Conservation (phyloP, 1,140 invertebrate genomes). For the Caenorhabditis inopinata region DNA sequence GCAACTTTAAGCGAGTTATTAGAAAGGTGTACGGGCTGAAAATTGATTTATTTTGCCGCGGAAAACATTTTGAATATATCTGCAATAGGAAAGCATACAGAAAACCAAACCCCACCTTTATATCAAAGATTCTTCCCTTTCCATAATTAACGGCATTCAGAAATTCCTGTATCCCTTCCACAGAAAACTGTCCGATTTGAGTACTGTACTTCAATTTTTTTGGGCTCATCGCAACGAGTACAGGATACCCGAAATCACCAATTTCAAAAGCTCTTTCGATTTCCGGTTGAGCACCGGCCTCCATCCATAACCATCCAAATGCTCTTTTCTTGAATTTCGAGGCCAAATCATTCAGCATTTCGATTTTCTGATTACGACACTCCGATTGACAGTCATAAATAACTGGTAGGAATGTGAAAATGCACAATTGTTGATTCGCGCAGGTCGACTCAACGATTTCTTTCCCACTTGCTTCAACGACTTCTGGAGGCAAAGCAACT, state of each 20-base stretch:
- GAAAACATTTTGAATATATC: neutral
- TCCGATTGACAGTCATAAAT: neutral
- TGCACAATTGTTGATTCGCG: neutral
- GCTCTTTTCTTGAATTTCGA: neutral
- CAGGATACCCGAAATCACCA: neutral
- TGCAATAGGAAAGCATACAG: neutral
- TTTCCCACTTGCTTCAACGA: neutral
- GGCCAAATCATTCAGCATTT: neutral
- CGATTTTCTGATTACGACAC: neutral
- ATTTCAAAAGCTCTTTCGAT: neutral
- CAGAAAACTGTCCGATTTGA: slow-evolving; percentile 16
- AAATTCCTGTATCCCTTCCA: neutral
- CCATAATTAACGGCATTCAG: neutral
- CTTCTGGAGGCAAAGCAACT: neutral
- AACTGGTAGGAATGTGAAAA: neutral
- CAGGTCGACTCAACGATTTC: neutral
- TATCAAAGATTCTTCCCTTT: neutral
- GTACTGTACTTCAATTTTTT: neutral
- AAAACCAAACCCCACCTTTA: too few relatives aligned
- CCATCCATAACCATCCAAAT: slow-evolving; percentile 13
- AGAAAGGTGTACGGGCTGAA: neutral
- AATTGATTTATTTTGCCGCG: neutral
- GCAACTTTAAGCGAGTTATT: neutral
- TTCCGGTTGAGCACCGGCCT: neutral
- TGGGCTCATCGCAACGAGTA: neutral